phyloP scores from a whole-genome alignment of 1,140 invertebrate genomes.

The Brachystomella parvula region DNA sequence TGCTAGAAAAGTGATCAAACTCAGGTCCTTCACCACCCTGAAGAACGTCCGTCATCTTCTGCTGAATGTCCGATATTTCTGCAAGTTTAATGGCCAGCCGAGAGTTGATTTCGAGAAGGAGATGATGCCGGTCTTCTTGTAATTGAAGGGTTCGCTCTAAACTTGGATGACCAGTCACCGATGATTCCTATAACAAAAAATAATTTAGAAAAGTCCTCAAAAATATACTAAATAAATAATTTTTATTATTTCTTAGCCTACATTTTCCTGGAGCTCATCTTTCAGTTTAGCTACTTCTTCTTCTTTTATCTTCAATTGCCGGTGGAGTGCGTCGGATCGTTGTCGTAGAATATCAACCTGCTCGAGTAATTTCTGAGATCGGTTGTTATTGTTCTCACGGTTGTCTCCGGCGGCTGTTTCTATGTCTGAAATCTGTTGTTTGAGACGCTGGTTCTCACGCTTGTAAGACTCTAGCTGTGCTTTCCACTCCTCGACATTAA shows the following conservation, averaged over 20 bases:
- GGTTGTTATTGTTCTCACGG: background rate
- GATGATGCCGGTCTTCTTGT: background rate
- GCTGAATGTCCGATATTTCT: background rate
- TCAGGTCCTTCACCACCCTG: background rate
- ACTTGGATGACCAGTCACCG: background rate
- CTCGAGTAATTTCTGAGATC: background rate
- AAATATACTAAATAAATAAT: background rate
- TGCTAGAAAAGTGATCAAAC: no score
- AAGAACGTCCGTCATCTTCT: background rate
- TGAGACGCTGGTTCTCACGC: constrained; percentile 2
- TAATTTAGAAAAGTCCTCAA: background rate
- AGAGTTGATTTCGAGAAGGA: background rate
- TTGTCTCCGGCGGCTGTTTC: background rate
- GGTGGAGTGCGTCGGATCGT: background rate
- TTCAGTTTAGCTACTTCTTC: background rate
- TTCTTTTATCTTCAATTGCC: background rate
- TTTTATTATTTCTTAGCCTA: background rate
- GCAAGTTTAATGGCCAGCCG: background rate
- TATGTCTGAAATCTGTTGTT: background rate
- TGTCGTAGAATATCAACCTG: background rate
- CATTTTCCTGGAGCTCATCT: background rate
- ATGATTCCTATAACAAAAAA: background rate
- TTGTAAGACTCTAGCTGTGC: constrained; percentile 58
- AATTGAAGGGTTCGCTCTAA: constrained; percentile 5
- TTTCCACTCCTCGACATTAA: constrained; percentile 98